Base-by-base conservation (phyloP, 1,140 invertebrate species). In the Eriosoma lanigerum region DNA sequence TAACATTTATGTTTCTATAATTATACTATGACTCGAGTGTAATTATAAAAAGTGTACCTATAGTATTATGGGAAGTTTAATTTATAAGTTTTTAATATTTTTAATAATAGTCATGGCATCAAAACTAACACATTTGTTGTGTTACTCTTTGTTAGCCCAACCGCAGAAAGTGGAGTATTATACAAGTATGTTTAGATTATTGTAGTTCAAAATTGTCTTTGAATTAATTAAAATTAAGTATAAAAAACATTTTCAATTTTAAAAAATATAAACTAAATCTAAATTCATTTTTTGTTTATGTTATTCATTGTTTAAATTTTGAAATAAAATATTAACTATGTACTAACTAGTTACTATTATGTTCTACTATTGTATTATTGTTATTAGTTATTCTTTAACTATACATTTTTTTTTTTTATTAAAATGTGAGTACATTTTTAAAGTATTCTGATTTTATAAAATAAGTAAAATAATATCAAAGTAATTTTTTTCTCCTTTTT, bases 401-500 rank as follows among this genome's bases (percentile, higher is more conserved):
- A n/a, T n/a, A n/a, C n/a, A n/a, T n/a, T n/a, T n/a, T n/a, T n/a
- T n/a, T n/a, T n/a, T n/a, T n/a, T n/a, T n/a, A n/a, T n/a, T 38
- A 38, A 38, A 38, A 38, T 38, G 32, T 38, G 32, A n/a, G 19
- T 54, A n/a, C n/a, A n/a, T n/a, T n/a, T n/a, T n/a, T n/a, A n/a
- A n/a, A n/a, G n/a, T n/a, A n/a, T n/a, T n/a, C n/a, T n/a, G n/a
- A n/a, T n/a, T n/a, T n/a, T n/a, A n/a, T n/a, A n/a, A n/a, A n/a
- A n/a, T 32, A 32, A 29, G 1, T n/a, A 32, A 29, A n/a, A 19
- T 9, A 32, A 32, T 1, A 4, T 4, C 9, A 62, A 62, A 62
- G 4, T 62, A 32, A n/a, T 32, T 48, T 48, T 19, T 32, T 72
- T 80, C 81, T 52, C 83, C 21, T 82, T 86, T 87, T 26, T 87